Evolutionary conservation across 2,113 vertebrate species (phyloP).

Genomic region (Mohoua ochrocephala): DNA sequence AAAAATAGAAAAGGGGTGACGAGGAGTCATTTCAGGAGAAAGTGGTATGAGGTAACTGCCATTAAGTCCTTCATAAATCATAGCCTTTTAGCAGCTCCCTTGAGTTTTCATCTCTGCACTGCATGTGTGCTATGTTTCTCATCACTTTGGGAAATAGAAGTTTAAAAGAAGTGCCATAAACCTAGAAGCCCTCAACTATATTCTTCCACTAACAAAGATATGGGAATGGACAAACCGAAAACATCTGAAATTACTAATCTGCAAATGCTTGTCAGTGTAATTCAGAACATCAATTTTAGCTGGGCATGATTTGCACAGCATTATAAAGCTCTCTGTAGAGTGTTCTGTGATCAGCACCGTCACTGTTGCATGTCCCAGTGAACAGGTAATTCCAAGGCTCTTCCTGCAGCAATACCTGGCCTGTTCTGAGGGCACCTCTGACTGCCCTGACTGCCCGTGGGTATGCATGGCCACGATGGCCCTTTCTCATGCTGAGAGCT

Average conservation of each 20-base stretch:
- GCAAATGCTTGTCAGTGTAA: neutral
- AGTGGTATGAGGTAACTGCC: neutral
- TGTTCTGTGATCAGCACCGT: neutral
- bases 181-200: neutral
- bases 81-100: neutral
- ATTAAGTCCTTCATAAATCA: neutral
- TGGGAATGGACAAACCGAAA: neutral
- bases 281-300: neutral
- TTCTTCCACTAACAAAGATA: neutral
- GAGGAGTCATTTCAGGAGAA: neutral
- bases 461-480: fast-evolving
- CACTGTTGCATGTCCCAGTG: neutral
- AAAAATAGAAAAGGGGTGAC: neutral
- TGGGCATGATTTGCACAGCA: neutral
- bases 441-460: no score
- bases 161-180: neutral
- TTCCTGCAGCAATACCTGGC: neutral
- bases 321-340: neutral
- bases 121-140: neutral
- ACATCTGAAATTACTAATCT: neutral
- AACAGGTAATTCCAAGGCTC: neutral
- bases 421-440: neutral
- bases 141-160: neutral
- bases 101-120: neutral
- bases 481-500: neutral